Conservation (phyloP, 2,113 vertebrate species). For the Melanerpes aurifrons region DNA sequence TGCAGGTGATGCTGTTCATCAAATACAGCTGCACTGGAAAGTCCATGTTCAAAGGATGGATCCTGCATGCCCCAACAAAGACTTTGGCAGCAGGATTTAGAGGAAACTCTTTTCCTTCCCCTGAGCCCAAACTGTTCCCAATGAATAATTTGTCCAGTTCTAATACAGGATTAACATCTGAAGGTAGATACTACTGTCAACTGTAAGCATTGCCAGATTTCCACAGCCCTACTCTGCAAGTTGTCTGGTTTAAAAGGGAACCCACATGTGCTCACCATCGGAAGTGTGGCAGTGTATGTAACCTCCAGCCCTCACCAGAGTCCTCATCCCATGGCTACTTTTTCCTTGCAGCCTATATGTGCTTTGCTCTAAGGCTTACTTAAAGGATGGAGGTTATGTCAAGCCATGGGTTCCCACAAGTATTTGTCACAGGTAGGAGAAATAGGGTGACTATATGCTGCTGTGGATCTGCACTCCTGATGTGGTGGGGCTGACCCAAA, state of each 20-base stretch:
- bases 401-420: neutral
- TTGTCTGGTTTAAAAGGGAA: conserved; percentile 2
- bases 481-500: neutral
- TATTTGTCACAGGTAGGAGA: neutral
- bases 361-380: neutral
- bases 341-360: accelerated
- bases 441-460: neutral
- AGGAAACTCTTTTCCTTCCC: conserved; percentile 27
- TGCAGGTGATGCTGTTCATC: neutral
- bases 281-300: neutral
- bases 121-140: conserved; percentile 25
- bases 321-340: accelerated
- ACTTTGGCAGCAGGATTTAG: conserved; percentile 23
- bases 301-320: neutral
- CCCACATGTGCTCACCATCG: neutral
- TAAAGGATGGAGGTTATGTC: neutral
- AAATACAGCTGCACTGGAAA: neutral
- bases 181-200: conserved; percentile 26
- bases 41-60: neutral
- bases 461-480: neutral
- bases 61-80: neutral
- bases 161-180: conserved; percentile 32
- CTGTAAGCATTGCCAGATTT: conserved; percentile 41
- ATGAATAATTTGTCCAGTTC: conserved; percentile 54
- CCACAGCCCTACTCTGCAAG: conserved; percentile 9